Conservation (phyloP, 2,113 vertebrate species). For the Suricata suricatta region DNA sequence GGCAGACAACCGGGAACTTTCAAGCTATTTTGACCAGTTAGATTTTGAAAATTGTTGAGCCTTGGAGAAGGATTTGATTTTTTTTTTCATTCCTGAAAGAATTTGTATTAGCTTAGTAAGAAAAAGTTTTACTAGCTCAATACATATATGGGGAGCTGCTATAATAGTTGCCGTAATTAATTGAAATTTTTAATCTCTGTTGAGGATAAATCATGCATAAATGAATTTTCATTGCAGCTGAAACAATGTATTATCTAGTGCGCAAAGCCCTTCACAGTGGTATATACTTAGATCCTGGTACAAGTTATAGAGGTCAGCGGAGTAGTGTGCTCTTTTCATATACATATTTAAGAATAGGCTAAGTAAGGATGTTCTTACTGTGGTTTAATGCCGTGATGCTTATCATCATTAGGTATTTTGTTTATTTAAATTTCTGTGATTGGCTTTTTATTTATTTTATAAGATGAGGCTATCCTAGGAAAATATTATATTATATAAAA, state of each 20-base stretch:
- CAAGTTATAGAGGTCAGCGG: not conserved
- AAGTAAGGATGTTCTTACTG: not conserved
- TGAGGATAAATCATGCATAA: not conserved
- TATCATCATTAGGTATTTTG: constrained; percentile 21
- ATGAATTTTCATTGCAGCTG: not conserved
- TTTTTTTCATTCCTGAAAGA: not conserved
- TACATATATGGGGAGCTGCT: not conserved
- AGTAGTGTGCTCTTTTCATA: not conserved
- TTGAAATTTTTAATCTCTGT: not conserved
- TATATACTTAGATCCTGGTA: not conserved
- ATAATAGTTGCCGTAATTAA: not conserved
- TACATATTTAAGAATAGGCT: not conserved
- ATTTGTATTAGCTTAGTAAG: not conserved
- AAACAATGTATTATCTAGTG: not conserved
- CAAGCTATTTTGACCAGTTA: not conserved
- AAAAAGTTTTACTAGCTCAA: not conserved
- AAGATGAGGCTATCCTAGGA: not conserved
- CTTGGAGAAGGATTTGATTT: not conserved
- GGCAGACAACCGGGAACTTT: not conserved
- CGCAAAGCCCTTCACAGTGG: not conserved
- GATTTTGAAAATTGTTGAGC: not conserved
- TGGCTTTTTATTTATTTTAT: not conserved
- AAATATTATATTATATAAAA: not conserved
- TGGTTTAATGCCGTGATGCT: not conserved
- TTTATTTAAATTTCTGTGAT: not conserved